Evolutionary conservation across 2,888 invertebrate species (phyloP).

Genomic region (Tetrapedia diversipes): DNA sequence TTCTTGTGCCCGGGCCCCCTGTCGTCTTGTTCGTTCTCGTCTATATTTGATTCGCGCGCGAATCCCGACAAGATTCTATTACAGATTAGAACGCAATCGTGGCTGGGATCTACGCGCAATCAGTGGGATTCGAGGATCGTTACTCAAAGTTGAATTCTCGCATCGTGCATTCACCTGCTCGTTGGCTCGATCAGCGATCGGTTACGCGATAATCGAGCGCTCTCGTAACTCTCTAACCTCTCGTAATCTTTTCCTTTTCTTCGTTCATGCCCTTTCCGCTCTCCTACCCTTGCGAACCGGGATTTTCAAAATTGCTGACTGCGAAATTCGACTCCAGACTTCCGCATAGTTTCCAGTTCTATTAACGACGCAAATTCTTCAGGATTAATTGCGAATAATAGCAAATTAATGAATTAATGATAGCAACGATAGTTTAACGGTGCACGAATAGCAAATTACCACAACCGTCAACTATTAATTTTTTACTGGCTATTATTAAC

Average conservation of each 20-base stretch:
- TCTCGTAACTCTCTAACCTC: conserved; percentile 20
- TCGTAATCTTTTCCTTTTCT: conserved; percentile 6
- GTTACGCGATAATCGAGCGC: conserved; percentile 33
- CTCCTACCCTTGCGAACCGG: neutral
- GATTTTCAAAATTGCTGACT: neutral
- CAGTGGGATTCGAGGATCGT: conserved; percentile 52
- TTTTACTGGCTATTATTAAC: too few relatives aligned
- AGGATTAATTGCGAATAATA: too few relatives aligned
- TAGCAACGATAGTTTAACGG: too few relatives aligned
- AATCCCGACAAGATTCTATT: conserved; percentile 70
- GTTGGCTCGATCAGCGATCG: conserved; percentile 36
- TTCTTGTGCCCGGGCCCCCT: neutral
- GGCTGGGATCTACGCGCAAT: conserved; percentile 58
- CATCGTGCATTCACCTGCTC: conserved; percentile 23
- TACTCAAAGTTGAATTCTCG: conserved; percentile 34
- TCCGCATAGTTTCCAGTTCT: too few relatives aligned
- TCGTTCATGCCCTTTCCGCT: neutral
- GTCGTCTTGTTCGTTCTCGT: conserved; percentile 25
- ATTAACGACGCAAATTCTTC: too few relatives aligned
- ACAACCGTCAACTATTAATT: too few relatives aligned
- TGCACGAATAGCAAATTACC: too few relatives aligned
- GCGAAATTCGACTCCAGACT: neutral
- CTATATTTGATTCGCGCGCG: conserved; percentile 46
- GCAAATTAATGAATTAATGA: too few relatives aligned
- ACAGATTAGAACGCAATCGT: conserved; percentile 71